Evolutionary conservation across 2,888 invertebrate genomes (phyloP), one percentile per base, ranked within the genome.

Genomic region (Rhimphoctona megacephalus): DNA sequence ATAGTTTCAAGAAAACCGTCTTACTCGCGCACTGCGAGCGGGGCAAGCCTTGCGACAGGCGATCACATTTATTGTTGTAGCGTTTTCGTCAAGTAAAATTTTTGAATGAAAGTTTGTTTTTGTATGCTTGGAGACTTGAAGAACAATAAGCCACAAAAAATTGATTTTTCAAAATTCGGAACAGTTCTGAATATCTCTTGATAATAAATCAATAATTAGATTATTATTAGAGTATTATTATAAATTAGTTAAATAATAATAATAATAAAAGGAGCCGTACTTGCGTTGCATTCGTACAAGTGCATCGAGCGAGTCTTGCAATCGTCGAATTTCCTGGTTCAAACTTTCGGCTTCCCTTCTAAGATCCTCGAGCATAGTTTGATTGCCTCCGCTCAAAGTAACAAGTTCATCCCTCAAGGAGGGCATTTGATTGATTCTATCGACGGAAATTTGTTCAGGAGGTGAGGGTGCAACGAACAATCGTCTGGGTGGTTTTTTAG

Each of bases 341-440:
- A 94, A 92, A 43, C 90, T 89, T 77, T 94, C 94, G 73, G 96
- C 95, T 92, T 98, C 98, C 87, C 98, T 95, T 92, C 98, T 98
- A 88, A 96, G 95, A 17, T 98, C 96, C 94, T 99, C 98, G 92
- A 98, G 97, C 92, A 96, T 96, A 76, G 98, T 96, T 81, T 97
- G 97, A 81, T 96, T 95, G 90, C 96, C 96, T 89, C 85, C 97
- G 89, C 87, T 98, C 95, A 94, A 98, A 97, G 93, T 96, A 85
- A 98, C 96, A 93, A 99, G 95, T 94, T 98, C 98, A 91, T 98
- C 97, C 91, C 97, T 97, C 89, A 98, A 95, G 14, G 97, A 96
- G 14, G 97, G 98, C 61, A 97, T 89, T 86, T 93, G 93, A 85
- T 89, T 92, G 76, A 92, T 90, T 81, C 91, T 90, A 14, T 94